These are phyloP conservation scores for Erebia ligea DNA, from an alignment of 2,888 invertebrate species.

Conservation along the genomic window DNA sequence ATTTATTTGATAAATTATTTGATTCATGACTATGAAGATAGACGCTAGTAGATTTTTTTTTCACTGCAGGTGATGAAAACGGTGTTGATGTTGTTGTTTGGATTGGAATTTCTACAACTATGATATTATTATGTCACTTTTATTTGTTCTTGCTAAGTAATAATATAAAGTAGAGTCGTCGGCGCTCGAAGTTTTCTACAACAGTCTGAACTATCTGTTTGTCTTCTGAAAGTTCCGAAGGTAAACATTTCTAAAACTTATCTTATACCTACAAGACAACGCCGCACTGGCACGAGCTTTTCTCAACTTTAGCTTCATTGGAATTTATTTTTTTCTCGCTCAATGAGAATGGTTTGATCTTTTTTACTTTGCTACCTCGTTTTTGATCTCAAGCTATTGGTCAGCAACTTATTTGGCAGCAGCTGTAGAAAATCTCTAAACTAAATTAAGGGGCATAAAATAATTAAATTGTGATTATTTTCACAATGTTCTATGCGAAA, in stretches of 20 bases:
- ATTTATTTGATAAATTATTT: too few relatives aligned
- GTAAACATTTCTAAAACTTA: constrained; percentile 21
- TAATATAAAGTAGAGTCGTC: background rate
- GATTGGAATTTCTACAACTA: too few relatives aligned
- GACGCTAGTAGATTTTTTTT: too few relatives aligned
- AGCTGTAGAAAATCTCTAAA: too few relatives aligned
- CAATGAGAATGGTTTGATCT: background rate
- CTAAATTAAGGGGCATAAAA: too few relatives aligned
- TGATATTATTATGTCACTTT: background rate
- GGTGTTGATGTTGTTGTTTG: too few relatives aligned
- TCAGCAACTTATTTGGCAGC: too few relatives aligned
- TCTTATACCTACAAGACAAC: constrained; percentile 2
- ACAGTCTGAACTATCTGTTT: constrained; percentile 13
- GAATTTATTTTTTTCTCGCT: constrained; percentile 2
- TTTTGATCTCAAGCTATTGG: background rate
- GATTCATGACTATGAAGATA: too few relatives aligned
- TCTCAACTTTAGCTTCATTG: constrained; percentile 11
- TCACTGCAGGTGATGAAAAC: too few relatives aligned
- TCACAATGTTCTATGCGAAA: too few relatives aligned
- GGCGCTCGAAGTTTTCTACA: constrained; percentile 8
- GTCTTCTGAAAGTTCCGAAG: constrained; percentile 19
- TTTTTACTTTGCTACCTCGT: background rate
- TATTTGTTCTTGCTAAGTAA: constrained; percentile 3
- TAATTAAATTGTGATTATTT: too few relatives aligned
- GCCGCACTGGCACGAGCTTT: constrained; percentile 8